Conservation (phyloP, 2,113 vertebrate species). For the Eira barbara region DNA sequence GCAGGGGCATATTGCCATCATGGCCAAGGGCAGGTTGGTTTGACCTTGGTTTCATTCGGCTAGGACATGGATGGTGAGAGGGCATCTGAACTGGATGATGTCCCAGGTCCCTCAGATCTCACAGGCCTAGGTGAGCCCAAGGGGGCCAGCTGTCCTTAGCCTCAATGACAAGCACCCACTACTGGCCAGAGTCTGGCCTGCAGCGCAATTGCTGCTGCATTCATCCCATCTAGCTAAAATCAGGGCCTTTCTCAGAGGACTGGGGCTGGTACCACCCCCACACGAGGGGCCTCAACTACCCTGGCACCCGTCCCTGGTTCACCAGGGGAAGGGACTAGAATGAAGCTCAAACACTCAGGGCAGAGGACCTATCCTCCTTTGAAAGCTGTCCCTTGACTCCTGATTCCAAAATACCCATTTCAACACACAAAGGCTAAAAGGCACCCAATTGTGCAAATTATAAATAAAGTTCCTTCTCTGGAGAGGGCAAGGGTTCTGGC, state of each 20-base stretch:
- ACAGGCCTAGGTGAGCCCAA: not conserved
- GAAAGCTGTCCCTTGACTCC: not conserved
- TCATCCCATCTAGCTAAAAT: too few species aligned
- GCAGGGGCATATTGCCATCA: not conserved
- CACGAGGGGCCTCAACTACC: rapidly evolving
- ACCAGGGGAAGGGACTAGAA: not conserved
- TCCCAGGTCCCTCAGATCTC: not conserved
- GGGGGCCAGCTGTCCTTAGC: not conserved
- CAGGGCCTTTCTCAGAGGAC: not conserved
- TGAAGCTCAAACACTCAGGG: not conserved
- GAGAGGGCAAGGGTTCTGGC: not conserved
- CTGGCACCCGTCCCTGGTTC: not conserved
- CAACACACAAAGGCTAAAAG: slow-evolving; percentile 31
- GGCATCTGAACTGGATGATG: not conserved
- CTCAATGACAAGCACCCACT: not conserved
- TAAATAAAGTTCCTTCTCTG: not conserved
- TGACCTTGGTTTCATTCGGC: not conserved
- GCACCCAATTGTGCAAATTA: slow-evolving; percentile 54
- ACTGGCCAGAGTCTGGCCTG: not conserved
- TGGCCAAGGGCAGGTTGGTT: not conserved
- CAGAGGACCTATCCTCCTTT: not conserved
- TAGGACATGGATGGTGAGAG: not conserved
- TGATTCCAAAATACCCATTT: slow-evolving; percentile 1
- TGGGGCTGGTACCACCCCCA: not conserved
- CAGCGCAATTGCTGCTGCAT: rapidly evolving